phyloP scores from a whole-genome alignment of 2,888 invertebrate species.

The Pachycephus smyrnensis region DNA sequence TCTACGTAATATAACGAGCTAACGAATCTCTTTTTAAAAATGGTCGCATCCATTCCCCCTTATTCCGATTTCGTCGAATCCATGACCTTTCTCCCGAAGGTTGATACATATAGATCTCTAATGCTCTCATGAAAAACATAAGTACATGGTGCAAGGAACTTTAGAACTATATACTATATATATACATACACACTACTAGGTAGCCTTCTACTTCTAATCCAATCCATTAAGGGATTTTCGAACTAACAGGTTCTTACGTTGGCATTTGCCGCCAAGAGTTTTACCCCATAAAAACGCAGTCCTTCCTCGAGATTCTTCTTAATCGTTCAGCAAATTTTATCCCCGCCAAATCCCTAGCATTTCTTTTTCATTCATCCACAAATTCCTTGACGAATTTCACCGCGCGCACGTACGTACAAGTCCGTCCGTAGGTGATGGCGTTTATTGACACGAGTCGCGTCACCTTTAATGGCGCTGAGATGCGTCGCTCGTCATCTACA shows the following conservation, averaged over 20 bases:
- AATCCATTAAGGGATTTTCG: too few relatives aligned
- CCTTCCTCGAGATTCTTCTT: neutral
- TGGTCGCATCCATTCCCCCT: neutral
- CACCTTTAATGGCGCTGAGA: neutral
- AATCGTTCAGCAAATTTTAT: neutral
- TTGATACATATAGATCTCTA: too few relatives aligned
- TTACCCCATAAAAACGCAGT: neutral
- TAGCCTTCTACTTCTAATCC: too few relatives aligned
- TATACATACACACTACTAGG: too few relatives aligned
- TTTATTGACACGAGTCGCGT: neutral
- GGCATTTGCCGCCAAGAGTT: neutral
- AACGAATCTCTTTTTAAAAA: too few relatives aligned
- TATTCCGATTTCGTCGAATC: too few relatives aligned
- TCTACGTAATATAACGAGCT: too few relatives aligned
- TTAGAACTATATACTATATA: neutral
- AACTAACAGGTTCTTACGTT: neutral
- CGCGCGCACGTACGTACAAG: neutral
- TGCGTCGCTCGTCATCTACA: neutral
- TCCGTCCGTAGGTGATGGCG: neutral
- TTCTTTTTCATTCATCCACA: neutral
- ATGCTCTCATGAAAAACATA: too few relatives aligned
- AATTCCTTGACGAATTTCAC: neutral
- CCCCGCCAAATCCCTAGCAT: neutral
- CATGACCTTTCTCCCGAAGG: too few relatives aligned
- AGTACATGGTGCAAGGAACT: too few relatives aligned